A percentile compares a stretch with the other conserved stretches of the same genome.
Evolutionary conservation across 2,113 vertebrate genomes (phyloP).

Genomic region (Eptatretus burgeri): DNA sequence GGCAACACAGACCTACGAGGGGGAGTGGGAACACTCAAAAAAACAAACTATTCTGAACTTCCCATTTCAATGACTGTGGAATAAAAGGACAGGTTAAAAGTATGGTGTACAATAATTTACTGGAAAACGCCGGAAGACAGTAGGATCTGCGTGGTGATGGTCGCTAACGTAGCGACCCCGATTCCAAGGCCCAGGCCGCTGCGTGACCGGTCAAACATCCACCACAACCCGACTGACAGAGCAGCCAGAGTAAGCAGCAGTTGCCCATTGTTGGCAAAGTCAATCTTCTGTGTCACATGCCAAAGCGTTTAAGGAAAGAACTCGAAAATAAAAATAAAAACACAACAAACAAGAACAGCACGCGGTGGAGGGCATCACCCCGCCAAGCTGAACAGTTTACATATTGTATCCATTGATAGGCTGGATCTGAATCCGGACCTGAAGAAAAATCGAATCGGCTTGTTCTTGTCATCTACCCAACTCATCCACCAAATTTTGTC

Average conservation of each 20-base stretch:
- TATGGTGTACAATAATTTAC: constrained; percentile 23
- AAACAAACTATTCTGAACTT: background rate
- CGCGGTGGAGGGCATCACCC: background rate
- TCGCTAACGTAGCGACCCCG: constrained; percentile 52
- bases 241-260: constrained; percentile 68
- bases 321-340: background rate
- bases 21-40: background rate
- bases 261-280: constrained; percentile 86
- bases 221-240: constrained; percentile 76
- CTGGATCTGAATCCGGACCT: background rate
- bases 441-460: background rate
- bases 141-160: constrained; percentile 48
- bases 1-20: constrained; percentile 52
- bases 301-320: constrained; percentile 24
- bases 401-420: too few relatives aligned
- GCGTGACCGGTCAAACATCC: constrained; percentile 75
- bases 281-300: constrained; percentile 38
- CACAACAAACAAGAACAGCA: too few relatives aligned
- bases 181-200: constrained; percentile 64
- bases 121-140: constrained; percentile 82
- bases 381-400: background rate
- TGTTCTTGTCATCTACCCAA: too few relatives aligned
- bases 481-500: too few relatives aligned
- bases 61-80: background rate
- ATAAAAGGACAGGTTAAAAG: background rate